phyloP scores from a whole-genome alignment of 2,113 vertebrate species.

The Anthoscopus minutus region DNA sequence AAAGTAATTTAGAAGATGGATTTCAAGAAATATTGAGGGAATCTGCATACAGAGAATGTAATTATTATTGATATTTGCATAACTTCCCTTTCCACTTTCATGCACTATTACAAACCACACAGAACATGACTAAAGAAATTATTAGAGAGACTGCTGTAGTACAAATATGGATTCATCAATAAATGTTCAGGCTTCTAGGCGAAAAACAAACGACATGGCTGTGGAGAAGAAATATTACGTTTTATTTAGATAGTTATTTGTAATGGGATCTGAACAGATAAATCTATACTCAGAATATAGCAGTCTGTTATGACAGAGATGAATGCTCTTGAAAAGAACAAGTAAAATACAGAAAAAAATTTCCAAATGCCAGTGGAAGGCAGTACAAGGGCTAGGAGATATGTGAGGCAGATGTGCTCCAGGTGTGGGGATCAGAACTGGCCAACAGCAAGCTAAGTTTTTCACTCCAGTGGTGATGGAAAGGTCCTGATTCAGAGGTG shows the following conservation, averaged over 20 bases:
- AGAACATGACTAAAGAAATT: slow-evolving; percentile 49
- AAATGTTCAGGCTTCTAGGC: slow-evolving; percentile 55
- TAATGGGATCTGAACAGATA: slow-evolving; percentile 51
- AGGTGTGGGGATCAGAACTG: neutral
- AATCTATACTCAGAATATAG: slow-evolving; percentile 56
- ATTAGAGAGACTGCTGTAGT: slow-evolving; percentile 54
- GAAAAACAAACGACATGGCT: slow-evolving; percentile 44
- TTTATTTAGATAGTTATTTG: slow-evolving; percentile 63
- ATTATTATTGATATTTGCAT: slow-evolving; percentile 71
- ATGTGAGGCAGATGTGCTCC: neutral
- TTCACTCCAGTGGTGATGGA: neutral
- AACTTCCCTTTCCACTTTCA: slow-evolving; percentile 52
- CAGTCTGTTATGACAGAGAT: slow-evolving; percentile 53
- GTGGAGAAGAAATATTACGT: slow-evolving; percentile 30
- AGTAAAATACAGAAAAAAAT: slow-evolving; percentile 2
- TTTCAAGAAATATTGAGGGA: slow-evolving; percentile 64
- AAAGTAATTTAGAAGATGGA: slow-evolving; percentile 70
- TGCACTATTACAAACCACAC: slow-evolving; percentile 46
- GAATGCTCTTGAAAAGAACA: slow-evolving; percentile 31
- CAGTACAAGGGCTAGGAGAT: neutral
- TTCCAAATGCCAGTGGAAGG: neutral
- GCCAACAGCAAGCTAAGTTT: neutral
- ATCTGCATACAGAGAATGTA: slow-evolving; percentile 65
- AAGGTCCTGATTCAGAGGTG: neutral
- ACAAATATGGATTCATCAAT: slow-evolving; percentile 64